Base-by-base conservation (phyloP, 2,888 invertebrate species). In the Drosophila lutescens region DNA sequence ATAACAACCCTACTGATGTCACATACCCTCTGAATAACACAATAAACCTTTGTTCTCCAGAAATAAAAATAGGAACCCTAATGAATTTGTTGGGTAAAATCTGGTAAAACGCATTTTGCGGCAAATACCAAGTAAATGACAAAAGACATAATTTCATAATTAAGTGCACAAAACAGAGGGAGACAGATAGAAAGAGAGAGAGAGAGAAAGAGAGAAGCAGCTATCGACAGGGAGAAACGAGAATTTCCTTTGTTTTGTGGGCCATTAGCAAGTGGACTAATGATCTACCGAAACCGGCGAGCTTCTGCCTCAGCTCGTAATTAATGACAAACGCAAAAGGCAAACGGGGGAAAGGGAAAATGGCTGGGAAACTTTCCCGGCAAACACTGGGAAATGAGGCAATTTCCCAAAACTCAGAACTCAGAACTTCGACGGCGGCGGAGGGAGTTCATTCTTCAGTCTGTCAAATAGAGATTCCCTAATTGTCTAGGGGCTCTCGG, bases 261-360 rank as follows among this genome's bases (percentile, higher is more conserved):
- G 26, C 66, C 66, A 66, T 66, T 66, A 66, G 66, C 62, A 65
- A 65, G 66, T 54, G 74, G 80, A 67, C 85, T 85, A 80, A 85
- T 85, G 82, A 79, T 79, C 77, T 81, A 76, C 79, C 79, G 67
- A 67, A 73, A 34, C 59, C 61, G 58, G 40, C 53, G 13, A 47
- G 49, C 62, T 47, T 65, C 44, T 51, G 65, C 46, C 51, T 53
- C 32, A 12, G 65, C 36, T 67, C 38, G 41, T 67, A 67, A 67
- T 67, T 67, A 67, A 67, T 67, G 67, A 44, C 68, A 43, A 49
- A 26, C 53, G 65, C 20, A 34, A n/a, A n/a, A 9, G 32, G 49
- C 26, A 26, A 26, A 26, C 26, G 26, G 26, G 26, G 47, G 43
- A 20, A 2, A 4, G 41, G 20, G 4, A 41, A 41, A 41, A 17